A percentile compares a stretch with the other conserved stretches of the same genome.
phyloP scores from a whole-genome alignment of 2,888 invertebrate species.

The Torymus tubicola region DNA sequence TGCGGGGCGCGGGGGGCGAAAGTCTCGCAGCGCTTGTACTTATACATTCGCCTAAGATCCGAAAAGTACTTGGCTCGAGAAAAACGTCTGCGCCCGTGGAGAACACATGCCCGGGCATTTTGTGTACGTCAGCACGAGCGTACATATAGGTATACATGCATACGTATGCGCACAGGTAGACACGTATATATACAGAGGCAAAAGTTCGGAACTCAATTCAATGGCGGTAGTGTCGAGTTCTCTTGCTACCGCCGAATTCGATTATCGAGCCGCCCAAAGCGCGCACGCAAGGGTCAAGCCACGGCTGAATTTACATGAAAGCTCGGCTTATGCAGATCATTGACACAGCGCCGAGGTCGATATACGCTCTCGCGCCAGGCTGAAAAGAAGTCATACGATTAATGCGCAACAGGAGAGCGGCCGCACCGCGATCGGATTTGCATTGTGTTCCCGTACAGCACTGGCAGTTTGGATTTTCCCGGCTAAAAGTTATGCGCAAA shows the following conservation, averaged over 20 bases:
- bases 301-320: slow-evolving; percentile 61
- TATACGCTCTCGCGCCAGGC: not conserved
- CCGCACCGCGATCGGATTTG: no score
- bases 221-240: slow-evolving; percentile 6
- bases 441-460: not conserved
- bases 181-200: not conserved
- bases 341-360: no score
- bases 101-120: no score
- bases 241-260: slow-evolving; percentile 56
- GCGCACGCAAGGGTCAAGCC: slow-evolving; percentile 55
- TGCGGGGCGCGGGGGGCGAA: not conserved
- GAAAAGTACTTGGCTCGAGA: slow-evolving; percentile 16
- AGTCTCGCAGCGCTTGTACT: not conserved
- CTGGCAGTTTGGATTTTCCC: no score
- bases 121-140: no score
- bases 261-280: slow-evolving; percentile 51
- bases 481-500: no score
- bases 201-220: not conserved
- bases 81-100: not conserved
- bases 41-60: slow-evolving; percentile 33
- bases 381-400: slow-evolving; percentile 58
- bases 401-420: not conserved
- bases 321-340: slow-evolving; percentile 8
- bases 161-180: not conserved
- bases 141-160: not conserved